Conservation (phyloP, 1,140 invertebrate species). For the Drosophila mayri region DNA sequence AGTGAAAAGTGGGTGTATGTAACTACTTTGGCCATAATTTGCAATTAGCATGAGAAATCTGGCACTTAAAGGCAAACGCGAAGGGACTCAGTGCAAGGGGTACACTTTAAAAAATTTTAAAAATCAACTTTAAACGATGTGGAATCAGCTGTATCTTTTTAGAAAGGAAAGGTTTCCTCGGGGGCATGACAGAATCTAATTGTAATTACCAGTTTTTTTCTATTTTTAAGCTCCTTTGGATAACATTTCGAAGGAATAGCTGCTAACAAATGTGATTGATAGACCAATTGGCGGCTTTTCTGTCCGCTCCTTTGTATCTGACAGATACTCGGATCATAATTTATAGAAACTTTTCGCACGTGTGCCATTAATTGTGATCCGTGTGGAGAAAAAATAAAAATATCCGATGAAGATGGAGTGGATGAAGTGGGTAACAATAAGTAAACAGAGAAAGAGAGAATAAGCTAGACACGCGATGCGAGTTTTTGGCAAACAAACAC, state of each 20-base stretch:
- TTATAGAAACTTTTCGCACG: slow-evolving; percentile 67
- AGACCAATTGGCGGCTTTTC: background rate
- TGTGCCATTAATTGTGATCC: slow-evolving; percentile 71
- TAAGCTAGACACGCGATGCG: slow-evolving; percentile 23
- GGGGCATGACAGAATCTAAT: too few species aligned
- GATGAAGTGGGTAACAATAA: slow-evolving; percentile 37
- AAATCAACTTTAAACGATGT: background rate
- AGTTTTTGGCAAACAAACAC: slow-evolving; percentile 28
- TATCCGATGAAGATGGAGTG: slow-evolving; percentile 25
- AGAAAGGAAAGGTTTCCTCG: too few species aligned
- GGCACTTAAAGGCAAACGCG: slow-evolving; percentile 23
- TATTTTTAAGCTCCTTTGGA: background rate
- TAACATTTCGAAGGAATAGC: background rate
- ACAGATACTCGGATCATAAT: slow-evolving; percentile 48
- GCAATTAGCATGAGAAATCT: slow-evolving; percentile 67
- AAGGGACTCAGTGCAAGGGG: too few species aligned
- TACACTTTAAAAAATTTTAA: background rate
- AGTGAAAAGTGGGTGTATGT: slow-evolving; percentile 26
- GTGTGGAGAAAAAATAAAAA: slow-evolving; percentile 37
- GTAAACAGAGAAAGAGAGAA: slow-evolving; percentile 11
- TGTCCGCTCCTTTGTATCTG: slow-evolving; percentile 4
- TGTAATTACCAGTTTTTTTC: background rate
- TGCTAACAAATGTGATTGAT: slow-evolving; percentile 35
- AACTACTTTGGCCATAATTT: slow-evolving; percentile 30
- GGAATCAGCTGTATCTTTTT: too few species aligned